These are phyloP conservation scores for Henricia sp. DNA, from an alignment of 53 echinoderm and acorn worm species.

Conservation along the genomic window DNA sequence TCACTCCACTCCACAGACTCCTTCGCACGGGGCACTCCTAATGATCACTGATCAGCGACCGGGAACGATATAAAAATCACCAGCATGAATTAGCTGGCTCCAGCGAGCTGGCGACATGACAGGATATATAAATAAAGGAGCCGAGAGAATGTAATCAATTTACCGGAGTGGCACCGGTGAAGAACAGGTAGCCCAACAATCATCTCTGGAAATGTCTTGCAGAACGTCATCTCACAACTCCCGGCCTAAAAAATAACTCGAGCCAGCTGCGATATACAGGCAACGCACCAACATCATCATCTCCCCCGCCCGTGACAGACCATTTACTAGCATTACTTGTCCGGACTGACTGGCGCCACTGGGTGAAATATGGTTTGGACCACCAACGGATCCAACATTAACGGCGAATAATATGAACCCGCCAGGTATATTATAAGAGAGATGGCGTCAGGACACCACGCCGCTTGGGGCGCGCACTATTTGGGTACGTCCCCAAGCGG, in stretches of 20 bases:
- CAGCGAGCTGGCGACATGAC: conserved; percentile 78
- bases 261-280: conserved; percentile 53
- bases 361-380: conserved; percentile 65
- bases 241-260: conserved; percentile 34
- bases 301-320: conserved; percentile 65
- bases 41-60: conserved; percentile 66
- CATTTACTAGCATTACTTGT: conserved; percentile 64
- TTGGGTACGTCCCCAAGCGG: conserved; percentile 50
- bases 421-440: conserved; percentile 56
- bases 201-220: conserved; percentile 58
- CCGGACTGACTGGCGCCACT: conserved; percentile 62
- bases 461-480: conserved; percentile 48
- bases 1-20: conserved; percentile 52
- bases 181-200: conserved; percentile 70
- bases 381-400: conserved; percentile 64
- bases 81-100: conserved; percentile 89
- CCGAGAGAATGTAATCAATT: conserved; percentile 85
- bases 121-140: conserved; percentile 88
- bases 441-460: conserved; percentile 48
- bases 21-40: conserved; percentile 63
- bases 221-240: conserved; percentile 63
- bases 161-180: conserved; percentile 72
- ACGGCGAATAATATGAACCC: conserved; percentile 52
- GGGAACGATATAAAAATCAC: conserved; percentile 75
- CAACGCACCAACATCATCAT: conserved; percentile 29